These are phyloP conservation scores for Trachythela sp. DNA, from an alignment of 64 coral and sea anemone genomes.

Conservation along the genomic window DNA sequence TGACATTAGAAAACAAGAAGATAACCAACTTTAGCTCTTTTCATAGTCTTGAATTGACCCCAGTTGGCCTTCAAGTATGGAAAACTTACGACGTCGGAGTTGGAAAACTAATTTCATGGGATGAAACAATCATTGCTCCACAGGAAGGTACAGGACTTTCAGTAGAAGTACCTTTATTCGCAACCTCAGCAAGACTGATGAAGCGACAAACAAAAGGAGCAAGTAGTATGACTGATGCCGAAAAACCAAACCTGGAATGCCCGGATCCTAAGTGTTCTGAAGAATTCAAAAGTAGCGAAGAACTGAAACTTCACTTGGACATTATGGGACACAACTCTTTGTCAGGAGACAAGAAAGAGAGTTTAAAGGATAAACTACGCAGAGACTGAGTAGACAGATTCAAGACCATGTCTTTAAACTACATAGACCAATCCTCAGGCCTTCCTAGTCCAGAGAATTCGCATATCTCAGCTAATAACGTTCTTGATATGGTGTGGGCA, in stretches of 20 bases:
- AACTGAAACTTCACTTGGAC: slow-evolving; percentile 46
- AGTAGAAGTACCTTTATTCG: slow-evolving; percentile 31
- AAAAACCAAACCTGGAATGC: slow-evolving; percentile 35
- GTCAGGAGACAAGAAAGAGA: background rate
- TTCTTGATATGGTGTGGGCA: slow-evolving; percentile 40
- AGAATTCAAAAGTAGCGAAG: slow-evolving; percentile 40
- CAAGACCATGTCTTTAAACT: slow-evolving; percentile 2
- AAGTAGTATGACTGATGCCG: background rate
- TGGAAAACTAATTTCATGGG: slow-evolving; percentile 51
- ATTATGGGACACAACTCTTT: slow-evolving; percentile 29
- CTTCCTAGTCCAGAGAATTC: background rate
- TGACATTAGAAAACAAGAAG: background rate
- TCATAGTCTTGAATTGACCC: background rate
- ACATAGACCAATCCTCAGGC: background rate
- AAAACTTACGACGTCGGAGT: background rate
- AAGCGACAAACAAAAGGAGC: background rate
- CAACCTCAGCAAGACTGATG: slow-evolving; percentile 30
- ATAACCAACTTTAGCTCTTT: slow-evolving; percentile 1
- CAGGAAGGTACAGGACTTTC: slow-evolving; percentile 20
- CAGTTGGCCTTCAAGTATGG: background rate
- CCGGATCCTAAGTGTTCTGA: slow-evolving; percentile 23
- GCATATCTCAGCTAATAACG: background rate
- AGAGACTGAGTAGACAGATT: slow-evolving; percentile 30
- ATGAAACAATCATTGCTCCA: slow-evolving; percentile 13
- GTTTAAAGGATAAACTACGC: slow-evolving; percentile 32